phyloP scores from a whole-genome alignment of 2,888 invertebrate genomes.

The Barypeithes pellucidus region DNA sequence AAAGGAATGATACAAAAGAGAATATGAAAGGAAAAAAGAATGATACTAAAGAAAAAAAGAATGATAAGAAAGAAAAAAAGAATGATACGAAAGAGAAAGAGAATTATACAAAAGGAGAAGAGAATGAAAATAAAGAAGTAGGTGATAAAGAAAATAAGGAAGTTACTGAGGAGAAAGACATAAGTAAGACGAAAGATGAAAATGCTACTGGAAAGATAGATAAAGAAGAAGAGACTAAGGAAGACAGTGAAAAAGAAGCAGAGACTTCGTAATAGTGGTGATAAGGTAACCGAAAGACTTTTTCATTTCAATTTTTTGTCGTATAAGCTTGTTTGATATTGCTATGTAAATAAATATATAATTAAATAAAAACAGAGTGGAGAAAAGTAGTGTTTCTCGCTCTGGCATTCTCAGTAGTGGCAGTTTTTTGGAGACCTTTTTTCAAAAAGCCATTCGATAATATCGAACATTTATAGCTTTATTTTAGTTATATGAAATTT shows the following conservation, averaged over 20 bases:
- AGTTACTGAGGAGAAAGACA: not conserved
- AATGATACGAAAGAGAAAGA: slow-evolving; percentile 5
- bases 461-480: no score
- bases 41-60: no score
- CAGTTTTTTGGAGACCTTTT: no score
- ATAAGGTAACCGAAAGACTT: slow-evolving; percentile 17
- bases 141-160: not conserved
- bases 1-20: no score
- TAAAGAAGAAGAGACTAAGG: not conserved
- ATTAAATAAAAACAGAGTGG: not conserved
- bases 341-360: slow-evolving; percentile 18
- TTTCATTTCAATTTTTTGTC: not conserved
- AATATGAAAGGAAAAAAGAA: not conserved
- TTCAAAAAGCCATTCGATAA: no score
- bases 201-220: not conserved
- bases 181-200: not conserved
- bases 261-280: slow-evolving; percentile 10
- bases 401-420: no score
- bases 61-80: not conserved
- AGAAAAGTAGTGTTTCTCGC: not conserved
- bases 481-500: no score
- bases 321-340: slow-evolving; percentile 4
- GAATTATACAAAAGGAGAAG: slow-evolving; percentile 1
- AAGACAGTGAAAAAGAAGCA: not conserved
- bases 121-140: not conserved